Percentiles rank a stretch among this genome's conserved stretches.
phyloP scores from a whole-genome alignment of 2,888 invertebrate genomes.

The Aspidiotus rigidus region DNA sequence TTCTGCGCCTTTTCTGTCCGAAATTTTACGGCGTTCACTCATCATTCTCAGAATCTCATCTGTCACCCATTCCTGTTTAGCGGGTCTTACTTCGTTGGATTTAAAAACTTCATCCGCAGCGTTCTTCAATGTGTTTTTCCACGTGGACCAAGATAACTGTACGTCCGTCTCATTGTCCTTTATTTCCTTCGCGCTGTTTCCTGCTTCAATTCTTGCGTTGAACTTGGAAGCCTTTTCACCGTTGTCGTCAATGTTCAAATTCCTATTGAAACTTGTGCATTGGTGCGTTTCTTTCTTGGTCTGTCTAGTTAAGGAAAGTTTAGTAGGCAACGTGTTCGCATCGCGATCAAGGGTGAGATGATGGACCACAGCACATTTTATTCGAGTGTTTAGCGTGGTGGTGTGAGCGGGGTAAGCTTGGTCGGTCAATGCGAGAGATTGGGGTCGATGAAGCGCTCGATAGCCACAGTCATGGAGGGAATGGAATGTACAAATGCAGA shows the following conservation, averaged over 20 bases:
- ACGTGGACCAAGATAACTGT: not conserved
- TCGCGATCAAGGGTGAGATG: too few species aligned
- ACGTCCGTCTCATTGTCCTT: not conserved
- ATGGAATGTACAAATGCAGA: too few species aligned
- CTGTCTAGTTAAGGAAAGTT: too few species aligned
- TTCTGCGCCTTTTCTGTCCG: not conserved
- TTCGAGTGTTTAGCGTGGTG: too few species aligned
- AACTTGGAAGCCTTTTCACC: not conserved
- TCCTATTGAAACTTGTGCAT: not conserved
- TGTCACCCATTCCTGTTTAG: not conserved
- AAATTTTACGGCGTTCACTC: not conserved
- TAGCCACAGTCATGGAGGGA: too few species aligned
- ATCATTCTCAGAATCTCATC: not conserved
- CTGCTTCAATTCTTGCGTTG: not conserved
- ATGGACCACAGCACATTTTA: too few species aligned
- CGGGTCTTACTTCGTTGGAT: not conserved
- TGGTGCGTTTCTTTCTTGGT: constrained; percentile 3
- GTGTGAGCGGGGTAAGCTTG: too few species aligned
- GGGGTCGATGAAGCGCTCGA: too few species aligned
- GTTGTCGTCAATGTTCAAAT: constrained; percentile 1
- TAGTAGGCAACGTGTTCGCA: too few species aligned
- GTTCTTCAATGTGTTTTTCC: not conserved
- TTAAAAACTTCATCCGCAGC: not conserved
- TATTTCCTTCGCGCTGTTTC: not conserved
- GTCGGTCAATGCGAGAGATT: too few species aligned